Conservation (phyloP, 2,888 invertebrate species). For the Sarcophaga carnaria region DNA sequence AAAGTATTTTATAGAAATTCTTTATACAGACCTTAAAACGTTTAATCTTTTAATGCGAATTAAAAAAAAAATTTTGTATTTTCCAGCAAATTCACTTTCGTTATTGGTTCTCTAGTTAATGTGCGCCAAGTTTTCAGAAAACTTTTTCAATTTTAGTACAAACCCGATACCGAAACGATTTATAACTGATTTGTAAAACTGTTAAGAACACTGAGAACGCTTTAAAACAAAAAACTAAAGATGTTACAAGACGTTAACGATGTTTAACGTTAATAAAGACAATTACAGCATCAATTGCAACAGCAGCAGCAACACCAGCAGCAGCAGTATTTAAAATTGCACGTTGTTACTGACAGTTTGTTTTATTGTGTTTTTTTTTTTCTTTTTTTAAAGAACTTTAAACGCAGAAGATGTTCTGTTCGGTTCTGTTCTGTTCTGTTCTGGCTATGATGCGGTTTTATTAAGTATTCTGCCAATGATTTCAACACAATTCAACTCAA, state of each 20-base stretch:
- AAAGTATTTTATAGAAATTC: not conserved
- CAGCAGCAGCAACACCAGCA: slow-evolving; percentile 27
- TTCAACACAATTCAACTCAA: slow-evolving; percentile 27
- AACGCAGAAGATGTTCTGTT: slow-evolving; percentile 40
- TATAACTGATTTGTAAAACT: slow-evolving; percentile 49
- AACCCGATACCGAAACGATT: slow-evolving; percentile 40
- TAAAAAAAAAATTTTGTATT: no score
- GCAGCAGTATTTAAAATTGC: slow-evolving; percentile 8
- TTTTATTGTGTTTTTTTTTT: not conserved
- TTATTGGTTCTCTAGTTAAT: not conserved
- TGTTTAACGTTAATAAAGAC: not conserved
- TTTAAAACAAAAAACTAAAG: slow-evolving; percentile 1
- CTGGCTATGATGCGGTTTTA: slow-evolving; percentile 21
- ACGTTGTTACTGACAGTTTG: slow-evolving; percentile 48
- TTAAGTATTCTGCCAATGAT: slow-evolving; percentile 23
- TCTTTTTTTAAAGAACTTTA: slow-evolving; percentile 20
- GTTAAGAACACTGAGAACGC: slow-evolving; percentile 40
- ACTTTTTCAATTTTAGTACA: slow-evolving; percentile 13
- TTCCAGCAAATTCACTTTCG: not conserved
- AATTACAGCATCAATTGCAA: not conserved
- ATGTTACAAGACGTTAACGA: slow-evolving; percentile 28
- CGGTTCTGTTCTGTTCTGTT: not conserved
- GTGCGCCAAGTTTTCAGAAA: not conserved
- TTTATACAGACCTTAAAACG: not conserved
- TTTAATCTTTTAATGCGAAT: no score